Conservation (phyloP, 2,888 invertebrate species). For the Parasteatoda lunata region DNA sequence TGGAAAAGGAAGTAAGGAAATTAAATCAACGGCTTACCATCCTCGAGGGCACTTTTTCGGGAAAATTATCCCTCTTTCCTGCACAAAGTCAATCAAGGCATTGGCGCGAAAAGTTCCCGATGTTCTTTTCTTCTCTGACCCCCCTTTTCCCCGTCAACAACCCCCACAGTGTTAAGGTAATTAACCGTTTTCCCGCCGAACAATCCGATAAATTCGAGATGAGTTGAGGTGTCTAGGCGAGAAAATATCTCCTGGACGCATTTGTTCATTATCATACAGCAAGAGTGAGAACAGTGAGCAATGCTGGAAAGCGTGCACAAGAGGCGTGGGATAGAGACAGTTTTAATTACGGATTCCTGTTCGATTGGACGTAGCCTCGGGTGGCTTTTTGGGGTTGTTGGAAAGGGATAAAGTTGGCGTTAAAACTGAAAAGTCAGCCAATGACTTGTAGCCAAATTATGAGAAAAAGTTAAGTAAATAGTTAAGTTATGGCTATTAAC, state of each 20-base stretch:
- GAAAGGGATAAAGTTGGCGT: constrained; percentile 6
- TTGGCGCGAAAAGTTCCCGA: constrained; percentile 60
- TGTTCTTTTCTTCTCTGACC: constrained; percentile 34
- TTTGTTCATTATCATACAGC: constrained; percentile 61
- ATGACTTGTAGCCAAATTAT: background rate
- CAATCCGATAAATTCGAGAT: constrained; percentile 64
- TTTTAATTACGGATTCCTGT: constrained; percentile 69
- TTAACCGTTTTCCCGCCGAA: constrained; percentile 56
- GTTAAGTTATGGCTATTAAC: too few relatives aligned
- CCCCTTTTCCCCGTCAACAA: background rate
- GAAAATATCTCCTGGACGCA: constrained; percentile 65
- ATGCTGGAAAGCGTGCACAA: constrained; percentile 21
- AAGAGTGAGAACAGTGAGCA: background rate
- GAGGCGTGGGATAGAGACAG: constrained; percentile 25
- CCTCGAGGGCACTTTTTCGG: constrained; percentile 46
- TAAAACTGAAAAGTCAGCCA: background rate
- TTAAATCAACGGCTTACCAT: constrained; percentile 53
- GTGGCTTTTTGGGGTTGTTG: constrained; percentile 65
- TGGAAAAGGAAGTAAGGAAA: constrained; percentile 39
- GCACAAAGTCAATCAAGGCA: constrained; percentile 63
- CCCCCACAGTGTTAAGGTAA: constrained; percentile 44
- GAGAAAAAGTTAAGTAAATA: background rate
- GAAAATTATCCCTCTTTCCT: constrained; percentile 26
- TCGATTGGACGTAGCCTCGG: constrained; percentile 66
- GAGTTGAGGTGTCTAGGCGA: constrained; percentile 51